These are phyloP conservation scores for Corythornis madagascariensis DNA, from an alignment of 2,113 vertebrate species.

Conservation along the genomic window DNA sequence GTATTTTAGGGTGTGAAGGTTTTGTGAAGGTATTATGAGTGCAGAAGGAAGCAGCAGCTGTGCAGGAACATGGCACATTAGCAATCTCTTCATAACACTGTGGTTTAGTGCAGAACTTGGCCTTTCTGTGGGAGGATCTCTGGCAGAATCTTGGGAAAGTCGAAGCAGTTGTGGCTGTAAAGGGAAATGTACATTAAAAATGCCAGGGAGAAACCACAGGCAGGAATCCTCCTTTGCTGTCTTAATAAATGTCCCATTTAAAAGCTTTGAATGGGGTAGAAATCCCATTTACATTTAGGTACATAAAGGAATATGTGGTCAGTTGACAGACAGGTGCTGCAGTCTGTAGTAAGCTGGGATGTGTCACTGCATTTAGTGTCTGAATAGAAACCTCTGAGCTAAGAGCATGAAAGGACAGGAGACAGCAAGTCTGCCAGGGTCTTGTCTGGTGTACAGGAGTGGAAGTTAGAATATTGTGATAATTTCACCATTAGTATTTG, in stretches of 20 bases:
- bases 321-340: conserved; percentile 8
- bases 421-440: background rate
- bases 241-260: background rate
- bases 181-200: background rate
- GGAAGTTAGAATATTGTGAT: background rate
- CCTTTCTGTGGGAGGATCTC: background rate
- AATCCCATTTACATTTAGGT: background rate
- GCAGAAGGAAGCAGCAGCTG: background rate
- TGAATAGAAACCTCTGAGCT: background rate
- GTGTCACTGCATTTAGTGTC: background rate
- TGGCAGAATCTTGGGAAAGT: background rate
- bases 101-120: conserved; percentile 16
- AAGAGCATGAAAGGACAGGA: background rate
- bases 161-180: background rate
- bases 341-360: background rate
- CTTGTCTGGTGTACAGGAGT: background rate
- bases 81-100: background rate
- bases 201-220: background rate
- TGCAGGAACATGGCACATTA: background rate
- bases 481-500: background rate
- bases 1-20: background rate
- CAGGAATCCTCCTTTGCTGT: background rate
- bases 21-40: too few relatives aligned
- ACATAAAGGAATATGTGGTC: background rate
- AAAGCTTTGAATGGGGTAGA: background rate